Evolutionary conservation across 1,140 invertebrate genomes (phyloP).

Genomic region (Stenopsyche tienmushanensis): DNA sequence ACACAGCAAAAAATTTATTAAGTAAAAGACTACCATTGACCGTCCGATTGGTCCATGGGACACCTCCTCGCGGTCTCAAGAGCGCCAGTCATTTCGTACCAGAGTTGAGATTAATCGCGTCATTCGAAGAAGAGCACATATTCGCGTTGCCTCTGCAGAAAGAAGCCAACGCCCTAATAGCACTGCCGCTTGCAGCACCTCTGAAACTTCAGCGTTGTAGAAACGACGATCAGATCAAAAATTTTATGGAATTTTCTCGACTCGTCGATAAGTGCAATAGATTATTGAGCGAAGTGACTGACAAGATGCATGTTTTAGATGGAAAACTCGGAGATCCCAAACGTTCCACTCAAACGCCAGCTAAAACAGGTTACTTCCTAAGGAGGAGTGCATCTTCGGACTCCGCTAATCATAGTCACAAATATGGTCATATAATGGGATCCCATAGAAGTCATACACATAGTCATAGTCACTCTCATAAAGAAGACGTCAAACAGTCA

Average conservation of each 20-base stretch:
- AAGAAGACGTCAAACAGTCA: slow-evolving; percentile 53
- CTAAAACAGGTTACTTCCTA: slow-evolving; percentile 63
- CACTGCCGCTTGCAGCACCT: slow-evolving; percentile 81
- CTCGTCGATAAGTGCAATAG: slow-evolving; percentile 78
- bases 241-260: slow-evolving; percentile 77
- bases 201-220: slow-evolving; percentile 81
- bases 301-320: slow-evolving; percentile 78
- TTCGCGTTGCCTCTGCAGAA: slow-evolving; percentile 82
- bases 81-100: slow-evolving; percentile 78
- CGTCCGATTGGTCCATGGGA: slow-evolving; percentile 86
- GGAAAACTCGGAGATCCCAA: slow-evolving; percentile 71
- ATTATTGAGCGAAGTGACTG: slow-evolving; percentile 78
- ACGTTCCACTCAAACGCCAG: slow-evolving; percentile 54
- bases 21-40: slow-evolving; percentile 87
- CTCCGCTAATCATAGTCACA: slow-evolving; percentile 60
- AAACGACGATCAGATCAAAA: slow-evolving; percentile 79
- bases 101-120: slow-evolving; percentile 78
- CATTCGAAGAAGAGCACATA: slow-evolving; percentile 82
- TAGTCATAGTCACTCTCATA: slow-evolving; percentile 53
- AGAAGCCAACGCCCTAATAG: slow-evolving; percentile 73
- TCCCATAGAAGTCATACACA: slow-evolving; percentile 54
- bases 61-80: slow-evolving; percentile 75
- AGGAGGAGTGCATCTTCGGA: slow-evolving; percentile 74
- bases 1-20: slow-evolving; percentile 81
- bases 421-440: slow-evolving; percentile 46